Evolutionary conservation across 2,797 vertebrate genomes (phyloP).

Genomic region (Sphenodon punctatus): DNA sequence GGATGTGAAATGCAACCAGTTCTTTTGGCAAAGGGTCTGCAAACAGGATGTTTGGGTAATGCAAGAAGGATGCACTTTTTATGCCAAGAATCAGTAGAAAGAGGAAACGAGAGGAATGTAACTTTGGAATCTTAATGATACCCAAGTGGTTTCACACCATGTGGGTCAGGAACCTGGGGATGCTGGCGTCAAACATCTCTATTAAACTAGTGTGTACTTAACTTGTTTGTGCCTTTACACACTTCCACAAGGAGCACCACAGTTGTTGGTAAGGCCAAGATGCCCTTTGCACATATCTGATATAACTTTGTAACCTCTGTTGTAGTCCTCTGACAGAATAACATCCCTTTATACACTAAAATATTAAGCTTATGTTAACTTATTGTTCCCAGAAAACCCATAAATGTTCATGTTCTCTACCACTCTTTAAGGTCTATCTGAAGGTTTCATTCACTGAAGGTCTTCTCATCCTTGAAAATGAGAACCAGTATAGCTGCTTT

Average conservation of each 20-base stretch:
- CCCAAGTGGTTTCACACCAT: neutral
- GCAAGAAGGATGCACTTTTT: slow-evolving; percentile 6
- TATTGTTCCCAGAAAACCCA: accelerated
- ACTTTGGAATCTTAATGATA: neutral
- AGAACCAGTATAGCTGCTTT: no score
- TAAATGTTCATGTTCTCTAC: neutral
- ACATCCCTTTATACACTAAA: neutral
- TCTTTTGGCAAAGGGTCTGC: neutral
- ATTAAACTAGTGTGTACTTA: neutral
- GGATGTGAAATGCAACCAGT: neutral
- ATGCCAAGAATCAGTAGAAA: neutral
- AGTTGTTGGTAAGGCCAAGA: accelerated
- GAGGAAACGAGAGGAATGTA: neutral
- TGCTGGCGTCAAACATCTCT: neutral
- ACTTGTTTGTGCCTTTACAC: accelerated
- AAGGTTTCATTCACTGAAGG: no score
- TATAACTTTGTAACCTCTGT: neutral
- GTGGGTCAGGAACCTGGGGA: neutral
- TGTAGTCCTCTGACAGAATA: neutral
- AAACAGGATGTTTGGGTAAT: slow-evolving; percentile 37
- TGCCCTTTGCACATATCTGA: neutral
- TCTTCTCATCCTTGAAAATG: no score
- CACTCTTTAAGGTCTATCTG: neutral
- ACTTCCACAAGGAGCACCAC: neutral
- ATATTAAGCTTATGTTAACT: accelerated